phyloP scores from a whole-genome alignment of 2,797 vertebrate species.

The Brachymystax lenok region DNA sequence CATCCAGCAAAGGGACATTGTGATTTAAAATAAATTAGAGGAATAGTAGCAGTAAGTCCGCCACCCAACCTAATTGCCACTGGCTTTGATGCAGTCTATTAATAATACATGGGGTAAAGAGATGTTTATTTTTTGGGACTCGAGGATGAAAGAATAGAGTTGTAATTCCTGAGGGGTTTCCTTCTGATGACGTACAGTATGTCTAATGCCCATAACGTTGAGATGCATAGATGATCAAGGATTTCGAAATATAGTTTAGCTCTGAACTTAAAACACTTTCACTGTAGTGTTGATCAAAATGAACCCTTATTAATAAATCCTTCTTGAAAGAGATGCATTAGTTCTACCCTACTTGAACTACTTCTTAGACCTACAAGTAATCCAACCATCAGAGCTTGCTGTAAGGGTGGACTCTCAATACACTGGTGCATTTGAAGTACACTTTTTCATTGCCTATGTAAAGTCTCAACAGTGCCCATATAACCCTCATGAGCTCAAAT shows the following conservation, averaged over 20 bases:
- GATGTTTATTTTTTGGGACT: conserved; percentile 11
- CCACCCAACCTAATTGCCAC: conserved; percentile 37
- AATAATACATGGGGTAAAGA: conserved; percentile 37
- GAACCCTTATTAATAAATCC: too few species aligned
- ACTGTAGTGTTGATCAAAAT: not conserved
- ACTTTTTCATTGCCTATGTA: not conserved
- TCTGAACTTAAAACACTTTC: not conserved
- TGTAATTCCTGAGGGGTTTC: conserved; percentile 1
- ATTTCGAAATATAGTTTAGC: not conserved
- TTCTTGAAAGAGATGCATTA: too few species aligned
- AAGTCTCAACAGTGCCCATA: not conserved
- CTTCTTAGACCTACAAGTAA: too few species aligned
- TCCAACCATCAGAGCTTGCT: too few species aligned
- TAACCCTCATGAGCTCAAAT: not conserved
- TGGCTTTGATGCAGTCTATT: conserved; percentile 29
- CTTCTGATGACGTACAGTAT: not conserved
- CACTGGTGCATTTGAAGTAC: not conserved
- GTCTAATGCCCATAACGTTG: not conserved
- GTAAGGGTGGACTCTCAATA: not conserved
- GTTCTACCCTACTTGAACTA: too few species aligned
- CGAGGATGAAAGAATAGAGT: conserved; percentile 9
- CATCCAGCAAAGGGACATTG: conserved; percentile 23
- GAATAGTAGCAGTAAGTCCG: conserved; percentile 9
- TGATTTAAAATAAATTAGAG: conserved; percentile 28
- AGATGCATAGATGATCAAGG: not conserved